Base-by-base conservation (phyloP, 1,140 invertebrate species). In the Caenorhabditis inopinata region DNA sequence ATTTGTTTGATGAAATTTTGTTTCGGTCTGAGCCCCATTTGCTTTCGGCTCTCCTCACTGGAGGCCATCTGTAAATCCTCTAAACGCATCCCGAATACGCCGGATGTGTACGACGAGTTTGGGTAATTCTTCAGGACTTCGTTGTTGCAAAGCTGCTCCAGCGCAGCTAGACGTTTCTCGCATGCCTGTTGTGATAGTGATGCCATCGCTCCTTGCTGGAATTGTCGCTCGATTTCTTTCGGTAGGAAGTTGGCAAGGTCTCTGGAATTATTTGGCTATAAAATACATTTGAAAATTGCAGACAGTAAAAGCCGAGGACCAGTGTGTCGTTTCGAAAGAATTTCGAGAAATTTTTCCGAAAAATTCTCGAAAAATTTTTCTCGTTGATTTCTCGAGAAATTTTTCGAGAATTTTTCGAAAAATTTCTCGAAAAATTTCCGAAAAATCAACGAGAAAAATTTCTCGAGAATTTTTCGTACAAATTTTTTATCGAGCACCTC, bases 211-310 rank as follows among this genome's bases (percentile, higher is more conserved):
- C 21, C 32, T 18, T 25, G 75, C 23, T 51, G 35, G 38, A 78
- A 78, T 47, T 78, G 76, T 6, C 76, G 76, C 21, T 78, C 76
- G n/a, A 78, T 27, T 68, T 78, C 76, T 47, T 78, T 78, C 3
- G 35, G 16, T 1, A 78, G 32, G 21, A 78, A 78, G 18, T 25
- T 32, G 1, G 53, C 51, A 6, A 78, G 21, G 23, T 78, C 76
- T 68, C 76, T 78, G 75, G 5, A 76, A 53, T 12, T 9, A 14
- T n/a, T n/a, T n/a, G n/a, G n/a, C n/a, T n/a, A n/a, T n/a, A n/a
- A n/a, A n/a, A n/a, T n/a, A n/a, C n/a, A n/a, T n/a, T n/a, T n/a
- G n/a, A n/a, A n/a, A n/a, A n/a, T n/a, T n/a, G n/a, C n/a, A n/a
- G n/a, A n/a, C n/a, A n/a, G n/a, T n/a, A n/a, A n/a, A n/a, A n/a